A percentile compares a stretch with the other conserved stretches of the same genome.
Evolutionary conservation across 1,140 invertebrate genomes (phyloP).

Genomic region (Orchesella cincta): DNA sequence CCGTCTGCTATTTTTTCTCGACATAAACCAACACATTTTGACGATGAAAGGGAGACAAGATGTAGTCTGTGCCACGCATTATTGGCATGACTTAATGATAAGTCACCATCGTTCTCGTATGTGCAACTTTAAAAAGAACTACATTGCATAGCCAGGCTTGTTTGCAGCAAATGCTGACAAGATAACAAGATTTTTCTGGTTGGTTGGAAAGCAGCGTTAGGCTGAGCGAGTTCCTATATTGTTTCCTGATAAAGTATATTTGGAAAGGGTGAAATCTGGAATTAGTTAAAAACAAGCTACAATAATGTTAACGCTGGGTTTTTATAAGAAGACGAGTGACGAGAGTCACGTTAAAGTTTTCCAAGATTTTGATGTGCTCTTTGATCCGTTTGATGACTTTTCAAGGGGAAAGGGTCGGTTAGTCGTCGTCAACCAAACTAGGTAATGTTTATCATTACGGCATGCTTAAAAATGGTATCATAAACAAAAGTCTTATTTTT

Average conservation of each 20-base stretch:
- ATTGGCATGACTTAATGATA: not conserved
- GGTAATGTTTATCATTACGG: not conserved
- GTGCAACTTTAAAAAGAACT: not conserved
- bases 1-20: too few relatives aligned
- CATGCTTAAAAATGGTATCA: not conserved
- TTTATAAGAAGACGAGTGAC: not conserved
- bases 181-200: conserved; percentile 8
- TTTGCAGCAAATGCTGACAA: not conserved
- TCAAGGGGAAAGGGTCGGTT: not conserved
- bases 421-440: not conserved
- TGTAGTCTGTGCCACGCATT: not conserved
- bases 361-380: not conserved
- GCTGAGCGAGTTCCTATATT: too few relatives aligned
- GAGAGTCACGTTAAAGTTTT: not conserved
- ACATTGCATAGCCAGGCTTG: not conserved
- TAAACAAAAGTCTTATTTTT: not conserved
- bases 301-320: not conserved
- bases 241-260: not conserved
- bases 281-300: conserved; percentile 20
- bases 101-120: not conserved
- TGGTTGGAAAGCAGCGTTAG: not conserved
- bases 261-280: conserved; percentile 31
- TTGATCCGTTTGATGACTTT: conserved; percentile 7
- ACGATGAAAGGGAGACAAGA: too few relatives aligned
- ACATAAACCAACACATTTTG: too few relatives aligned